Evolutionary conservation across 30 jellyfish, hydroid and myxozoan genomes (phyloP).

Genomic region (Phacellophora camtschatica): DNA sequence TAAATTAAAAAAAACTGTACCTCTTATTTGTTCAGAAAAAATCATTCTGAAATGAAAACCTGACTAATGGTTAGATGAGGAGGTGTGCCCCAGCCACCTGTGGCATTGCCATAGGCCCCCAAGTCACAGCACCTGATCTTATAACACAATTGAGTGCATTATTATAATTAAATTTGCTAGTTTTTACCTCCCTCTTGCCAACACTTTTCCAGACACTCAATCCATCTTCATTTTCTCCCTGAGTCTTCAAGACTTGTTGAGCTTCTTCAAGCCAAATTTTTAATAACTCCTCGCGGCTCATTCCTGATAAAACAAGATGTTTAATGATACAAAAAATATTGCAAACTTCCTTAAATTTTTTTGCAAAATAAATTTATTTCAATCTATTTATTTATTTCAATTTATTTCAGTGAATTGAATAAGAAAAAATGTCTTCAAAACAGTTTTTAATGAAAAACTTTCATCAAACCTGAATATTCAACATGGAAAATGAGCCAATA

Average conservation of each 20-base stretch:
- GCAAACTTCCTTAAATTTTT: too few relatives aligned
- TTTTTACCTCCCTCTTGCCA: slow-evolving; percentile 64
- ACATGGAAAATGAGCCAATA: slow-evolving; percentile 56
- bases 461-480: slow-evolving; percentile 38
- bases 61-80: too few relatives aligned
- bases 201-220: slow-evolving; percentile 64
- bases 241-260: slow-evolving; percentile 32
- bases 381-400: too few relatives aligned
- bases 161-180: neutral
- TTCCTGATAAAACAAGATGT: slow-evolving; percentile 33
- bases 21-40: too few relatives aligned
- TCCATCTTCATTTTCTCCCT: slow-evolving; percentile 42
- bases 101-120: too few relatives aligned
- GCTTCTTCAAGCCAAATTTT: slow-evolving; percentile 70
- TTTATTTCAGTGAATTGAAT: neutral
- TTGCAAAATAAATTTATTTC: too few relatives aligned
- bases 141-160: too few relatives aligned
- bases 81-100: too few relatives aligned
- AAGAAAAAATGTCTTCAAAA: neutral
- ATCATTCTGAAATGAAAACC: too few relatives aligned
- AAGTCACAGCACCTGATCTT: too few relatives aligned
- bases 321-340: too few relatives aligned
- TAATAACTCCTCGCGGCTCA: slow-evolving; percentile 63
- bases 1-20: too few relatives aligned
- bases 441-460: neutral